Percentiles rank a stretch among this genome's conserved stretches.
Evolutionary conservation across 2,113 vertebrate genomes (phyloP).

Genomic region (Anser cygnoides): DNA sequence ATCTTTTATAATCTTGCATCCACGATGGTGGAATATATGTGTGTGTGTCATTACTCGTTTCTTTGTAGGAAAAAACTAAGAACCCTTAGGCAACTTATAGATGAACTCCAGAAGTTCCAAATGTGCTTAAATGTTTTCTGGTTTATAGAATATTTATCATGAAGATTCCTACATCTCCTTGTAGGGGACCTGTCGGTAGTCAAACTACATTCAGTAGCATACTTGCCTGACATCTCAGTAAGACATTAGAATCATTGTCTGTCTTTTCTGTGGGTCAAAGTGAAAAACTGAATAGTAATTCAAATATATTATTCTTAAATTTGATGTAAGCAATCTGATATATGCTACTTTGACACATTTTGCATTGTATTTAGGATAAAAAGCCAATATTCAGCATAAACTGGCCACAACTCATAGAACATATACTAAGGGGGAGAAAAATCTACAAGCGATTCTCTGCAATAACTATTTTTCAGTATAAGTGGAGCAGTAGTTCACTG

Average conservation of each 20-base stretch:
- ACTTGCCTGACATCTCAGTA: not conserved
- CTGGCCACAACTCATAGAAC: not conserved
- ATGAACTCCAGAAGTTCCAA: not conserved
- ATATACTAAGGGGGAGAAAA: not conserved
- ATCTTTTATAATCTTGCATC: not conserved
- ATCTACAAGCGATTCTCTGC: not conserved
- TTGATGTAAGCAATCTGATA: not conserved
- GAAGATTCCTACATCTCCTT: not conserved
- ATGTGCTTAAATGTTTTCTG: not conserved
- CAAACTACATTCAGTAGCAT: not conserved
- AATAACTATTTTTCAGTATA: not conserved
- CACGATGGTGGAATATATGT: not conserved
- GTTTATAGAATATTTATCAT: not conserved
- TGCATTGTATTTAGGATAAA: not conserved
- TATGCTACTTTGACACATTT: not conserved
- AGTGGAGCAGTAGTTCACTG: not conserved
- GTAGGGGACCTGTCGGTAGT: not conserved
- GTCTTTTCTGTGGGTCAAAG: not conserved
- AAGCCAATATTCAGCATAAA: not conserved
- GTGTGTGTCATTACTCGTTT: not conserved
- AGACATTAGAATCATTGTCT: not conserved
- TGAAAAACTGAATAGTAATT: not conserved
- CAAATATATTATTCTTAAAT: not conserved
- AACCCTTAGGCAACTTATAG: not conserved
- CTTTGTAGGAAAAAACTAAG: not conserved